phyloP scores from a whole-genome alignment of 2,888 invertebrate genomes.

The Willowsia nigromaculata region DNA sequence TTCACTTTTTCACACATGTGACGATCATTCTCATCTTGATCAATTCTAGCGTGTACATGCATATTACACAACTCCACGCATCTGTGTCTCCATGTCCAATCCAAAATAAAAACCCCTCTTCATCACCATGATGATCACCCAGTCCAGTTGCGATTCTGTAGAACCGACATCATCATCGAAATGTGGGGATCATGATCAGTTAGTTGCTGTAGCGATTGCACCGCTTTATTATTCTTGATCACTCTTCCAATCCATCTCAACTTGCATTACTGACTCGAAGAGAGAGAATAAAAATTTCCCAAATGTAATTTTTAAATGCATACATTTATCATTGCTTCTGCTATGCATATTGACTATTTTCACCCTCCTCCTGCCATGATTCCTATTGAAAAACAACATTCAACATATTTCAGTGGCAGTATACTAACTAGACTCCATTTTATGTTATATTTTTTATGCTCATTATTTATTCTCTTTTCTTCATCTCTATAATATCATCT shows the following conservation, averaged over 20 bases:
- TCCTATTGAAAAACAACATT: constrained; percentile 31
- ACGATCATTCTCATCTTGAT: constrained; percentile 14
- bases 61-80: constrained; percentile 18
- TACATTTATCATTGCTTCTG: constrained; percentile 25
- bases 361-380: background rate
- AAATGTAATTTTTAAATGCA: constrained; percentile 42
- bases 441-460: constrained; percentile 21
- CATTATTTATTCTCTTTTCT: constrained; percentile 23
- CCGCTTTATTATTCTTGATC: constrained; percentile 48
- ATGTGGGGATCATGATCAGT: background rate
- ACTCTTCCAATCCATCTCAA: constrained; percentile 12
- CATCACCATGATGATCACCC: background rate
- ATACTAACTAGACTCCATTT: background rate
- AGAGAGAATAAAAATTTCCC: background rate
- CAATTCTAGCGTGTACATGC: constrained; percentile 19
- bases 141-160: background rate
- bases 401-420: background rate
- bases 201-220: background rate
- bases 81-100: constrained; percentile 58
- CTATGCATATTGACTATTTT: background rate
- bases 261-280: no score
- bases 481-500: constrained; percentile 7
- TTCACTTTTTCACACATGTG: constrained; percentile 62
- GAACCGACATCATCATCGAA: background rate
- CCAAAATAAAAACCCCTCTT: background rate